Evolutionary conservation across 1,140 invertebrate genomes (phyloP), one percentile per base, ranked within the genome.

Genomic region (Subanguina moxae): DNA sequence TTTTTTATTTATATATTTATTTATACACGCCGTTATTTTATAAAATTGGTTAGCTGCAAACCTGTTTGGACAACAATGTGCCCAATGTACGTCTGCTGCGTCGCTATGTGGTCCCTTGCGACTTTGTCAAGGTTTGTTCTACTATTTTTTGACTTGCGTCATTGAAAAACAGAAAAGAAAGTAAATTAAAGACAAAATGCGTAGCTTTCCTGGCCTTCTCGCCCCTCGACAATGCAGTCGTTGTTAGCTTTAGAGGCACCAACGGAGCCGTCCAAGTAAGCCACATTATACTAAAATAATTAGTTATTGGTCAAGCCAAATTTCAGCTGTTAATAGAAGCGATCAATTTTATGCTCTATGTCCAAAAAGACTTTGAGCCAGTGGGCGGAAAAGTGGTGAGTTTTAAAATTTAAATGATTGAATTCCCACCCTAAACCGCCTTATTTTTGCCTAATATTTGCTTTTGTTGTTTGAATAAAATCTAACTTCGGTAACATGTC

Each of bases 321-420:
- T 27, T 71, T 45, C 71, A 72, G 71, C 21, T 76, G n/a, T 42
- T 73, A 67, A 9, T 78, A 19, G 75, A 73, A 71, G 73, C 72
- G 0, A 32, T 73, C 17, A 76, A 73, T 27, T 73, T 72, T 25
- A 64, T 78, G 17, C 59, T 77, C 11, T 72, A 77, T 56, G 21
- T 38, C 1, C 75, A 71, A 15, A 73, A 73, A 77, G 72, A 73
- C 17, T 73, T 73, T 74, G 30, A 78, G 42, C 72, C 72, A 5
- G 74, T 73, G 23, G 72, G 72, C 58, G 72, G 72, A 48, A 73
- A 72, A 57, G 42, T 64, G 17, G 25, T 64, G 7, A 38, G 32
- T 11, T 38, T 3, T 38, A 38, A 3, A 38, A 38, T 38, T 38
- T n/a, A n/a, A n/a, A n/a, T n/a, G n/a, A n/a, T n/a, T n/a, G n/a